These are phyloP conservation scores for Trichogramma pretiosum DNA, from an alignment of 1,140 invertebrate genomes.

Conservation along the genomic window DNA sequence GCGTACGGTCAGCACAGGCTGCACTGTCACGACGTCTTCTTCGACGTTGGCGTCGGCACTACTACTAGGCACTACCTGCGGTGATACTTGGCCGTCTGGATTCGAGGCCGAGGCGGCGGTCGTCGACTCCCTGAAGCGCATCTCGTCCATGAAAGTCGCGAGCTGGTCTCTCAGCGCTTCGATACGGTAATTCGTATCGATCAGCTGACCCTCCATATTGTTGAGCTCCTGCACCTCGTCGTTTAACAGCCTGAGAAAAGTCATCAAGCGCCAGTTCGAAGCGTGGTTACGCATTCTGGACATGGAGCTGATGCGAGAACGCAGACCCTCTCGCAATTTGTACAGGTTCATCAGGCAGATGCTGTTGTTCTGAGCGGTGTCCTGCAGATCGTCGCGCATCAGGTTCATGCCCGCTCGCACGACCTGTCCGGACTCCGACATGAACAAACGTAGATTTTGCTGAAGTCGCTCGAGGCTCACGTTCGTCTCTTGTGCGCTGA, in stretches of 20 bases:
- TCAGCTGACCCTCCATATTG: conserved; percentile 25
- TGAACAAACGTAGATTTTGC: conserved; percentile 16
- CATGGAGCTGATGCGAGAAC: conserved; percentile 16
- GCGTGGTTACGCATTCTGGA: conserved; percentile 7
- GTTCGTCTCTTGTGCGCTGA: conserved; percentile 22
- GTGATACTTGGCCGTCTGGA: too few species aligned
- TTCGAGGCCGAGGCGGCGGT: background rate
- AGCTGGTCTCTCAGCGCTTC: conserved; percentile 23
- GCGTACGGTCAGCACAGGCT: background rate
- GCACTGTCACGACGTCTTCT: background rate
- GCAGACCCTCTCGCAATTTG: conserved; percentile 22
- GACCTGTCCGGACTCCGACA: conserved; percentile 18
- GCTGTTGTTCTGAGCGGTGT: conserved; percentile 21
- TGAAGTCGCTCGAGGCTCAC: conserved; percentile 21
- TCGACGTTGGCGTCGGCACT: too few species aligned
- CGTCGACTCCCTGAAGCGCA: background rate
- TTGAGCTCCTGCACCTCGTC: conserved; percentile 26
- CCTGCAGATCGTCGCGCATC: conserved; percentile 21
- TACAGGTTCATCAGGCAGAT: conserved; percentile 21
- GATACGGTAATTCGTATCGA: conserved; percentile 23
- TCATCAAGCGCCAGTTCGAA: conserved; percentile 14
- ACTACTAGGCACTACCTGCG: too few species aligned
- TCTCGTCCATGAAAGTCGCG: background rate
- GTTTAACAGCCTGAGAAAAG: conserved; percentile 22
- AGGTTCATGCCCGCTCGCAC: conserved; percentile 17